Evolutionary conservation across 1,140 invertebrate species (phyloP).

Genomic region (Drosophila sturtevanti): DNA sequence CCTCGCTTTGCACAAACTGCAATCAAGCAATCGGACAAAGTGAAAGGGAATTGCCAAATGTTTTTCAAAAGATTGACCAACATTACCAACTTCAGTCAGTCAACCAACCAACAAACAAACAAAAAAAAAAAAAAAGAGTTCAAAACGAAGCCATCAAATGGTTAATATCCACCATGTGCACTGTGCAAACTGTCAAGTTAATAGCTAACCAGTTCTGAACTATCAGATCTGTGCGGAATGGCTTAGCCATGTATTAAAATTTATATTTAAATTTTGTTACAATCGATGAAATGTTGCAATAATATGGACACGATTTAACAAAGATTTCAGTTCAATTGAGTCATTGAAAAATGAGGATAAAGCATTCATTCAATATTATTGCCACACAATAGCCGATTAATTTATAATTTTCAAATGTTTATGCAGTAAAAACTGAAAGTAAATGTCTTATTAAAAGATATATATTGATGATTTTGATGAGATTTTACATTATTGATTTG

Average conservation of each 20-base stretch:
- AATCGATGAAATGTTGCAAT: slow-evolving; percentile 46
- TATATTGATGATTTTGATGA: background rate
- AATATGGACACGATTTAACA: slow-evolving; percentile 54
- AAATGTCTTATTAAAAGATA: background rate
- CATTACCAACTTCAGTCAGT: slow-evolving; percentile 40
- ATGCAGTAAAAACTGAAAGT: background rate
- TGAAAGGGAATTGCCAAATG: slow-evolving; percentile 78
- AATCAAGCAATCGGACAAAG: slow-evolving; percentile 69
- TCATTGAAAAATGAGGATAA: slow-evolving; percentile 22
- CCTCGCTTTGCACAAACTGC: slow-evolving; percentile 57
- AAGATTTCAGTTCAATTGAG: slow-evolving; percentile 25
- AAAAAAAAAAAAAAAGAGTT: slow-evolving; percentile 29
- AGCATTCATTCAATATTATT: slow-evolving; percentile 4
- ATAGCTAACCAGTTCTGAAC: slow-evolving; percentile 55
- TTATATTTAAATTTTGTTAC: slow-evolving; percentile 14
- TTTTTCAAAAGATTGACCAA: slow-evolving; percentile 59
- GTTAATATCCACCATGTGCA: slow-evolving; percentile 64
- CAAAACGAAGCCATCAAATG: slow-evolving; percentile 60
- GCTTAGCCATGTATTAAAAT: slow-evolving; percentile 35
- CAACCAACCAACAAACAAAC: background rate
- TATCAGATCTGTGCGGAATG: slow-evolving; percentile 2
- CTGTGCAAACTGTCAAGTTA: slow-evolving; percentile 47
- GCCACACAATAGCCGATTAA: slow-evolving; percentile 26
- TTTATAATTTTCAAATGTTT: background rate
- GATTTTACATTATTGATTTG: background rate